phyloP scores from a whole-genome alignment of 2,888 invertebrate species.

The Eristalinus aeneus region DNA sequence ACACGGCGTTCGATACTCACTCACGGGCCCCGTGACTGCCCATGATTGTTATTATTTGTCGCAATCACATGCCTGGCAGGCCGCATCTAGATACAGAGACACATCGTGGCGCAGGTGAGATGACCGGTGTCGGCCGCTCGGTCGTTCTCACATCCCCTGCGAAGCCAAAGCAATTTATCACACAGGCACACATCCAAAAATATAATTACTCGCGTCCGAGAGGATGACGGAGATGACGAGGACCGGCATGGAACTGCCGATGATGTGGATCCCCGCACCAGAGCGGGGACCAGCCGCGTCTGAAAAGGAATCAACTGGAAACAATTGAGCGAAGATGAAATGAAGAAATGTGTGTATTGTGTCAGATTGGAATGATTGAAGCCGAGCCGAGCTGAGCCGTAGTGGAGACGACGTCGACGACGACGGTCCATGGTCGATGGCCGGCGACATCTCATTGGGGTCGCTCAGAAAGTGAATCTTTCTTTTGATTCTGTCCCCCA shows the following conservation, averaged over 20 bases:
- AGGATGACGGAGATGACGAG: slow-evolving; percentile 51
- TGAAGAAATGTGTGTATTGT: slow-evolving; percentile 59
- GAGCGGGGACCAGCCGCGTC: background rate
- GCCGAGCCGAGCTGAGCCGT: slow-evolving; percentile 53
- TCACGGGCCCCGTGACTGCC: slow-evolving; percentile 18
- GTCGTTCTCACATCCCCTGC: slow-evolving; percentile 41
- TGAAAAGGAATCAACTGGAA: slow-evolving; percentile 6
- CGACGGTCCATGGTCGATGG: background rate
- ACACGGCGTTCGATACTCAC: slow-evolving; percentile 54
- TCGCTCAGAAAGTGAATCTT: slow-evolving; percentile 66
- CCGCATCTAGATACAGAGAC: background rate
- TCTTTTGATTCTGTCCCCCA: slow-evolving; percentile 57
- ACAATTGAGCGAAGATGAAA: slow-evolving; percentile 48
- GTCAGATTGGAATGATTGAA: slow-evolving; percentile 69
- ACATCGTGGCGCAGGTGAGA: slow-evolving; percentile 53
- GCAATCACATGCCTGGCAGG: slow-evolving; percentile 36
- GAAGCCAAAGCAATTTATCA: slow-evolving; percentile 66
- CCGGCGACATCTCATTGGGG: slow-evolving; percentile 59
- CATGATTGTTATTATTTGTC: slow-evolving; percentile 59
- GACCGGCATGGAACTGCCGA: slow-evolving; percentile 33
- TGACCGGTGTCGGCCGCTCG: slow-evolving; percentile 22
- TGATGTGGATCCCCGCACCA: slow-evolving; percentile 39
- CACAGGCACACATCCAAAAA: slow-evolving; percentile 54
- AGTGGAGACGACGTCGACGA: slow-evolving; percentile 5
- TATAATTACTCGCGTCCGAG: slow-evolving; percentile 60